Percentiles rank a stretch among this genome's conserved stretches.
Conservation (phyloP, 2,888 invertebrate genomes). For the Euzophera pinguis region DNA sequence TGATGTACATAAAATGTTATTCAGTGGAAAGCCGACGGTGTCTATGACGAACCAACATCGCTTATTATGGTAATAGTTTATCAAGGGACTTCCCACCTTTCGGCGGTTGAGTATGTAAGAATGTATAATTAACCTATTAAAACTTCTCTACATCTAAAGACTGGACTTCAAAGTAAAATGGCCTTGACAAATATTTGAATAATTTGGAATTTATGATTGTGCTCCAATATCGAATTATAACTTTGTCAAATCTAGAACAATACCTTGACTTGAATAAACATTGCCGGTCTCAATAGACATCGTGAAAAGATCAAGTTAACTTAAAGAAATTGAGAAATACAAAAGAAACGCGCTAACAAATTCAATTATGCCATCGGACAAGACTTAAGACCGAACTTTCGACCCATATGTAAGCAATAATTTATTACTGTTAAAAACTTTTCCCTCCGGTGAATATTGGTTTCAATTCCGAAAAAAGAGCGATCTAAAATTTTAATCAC, state of each 20-base stretch:
- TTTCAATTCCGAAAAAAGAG: not conserved
- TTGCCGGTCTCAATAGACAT: constrained; percentile 7
- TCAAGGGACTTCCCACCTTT: not conserved
- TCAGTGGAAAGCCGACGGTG: not conserved
- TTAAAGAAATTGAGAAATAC: not conserved
- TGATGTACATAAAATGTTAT: not conserved
- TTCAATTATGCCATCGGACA: constrained; percentile 11
- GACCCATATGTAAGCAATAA: constrained; percentile 9
- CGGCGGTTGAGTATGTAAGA: not conserved
- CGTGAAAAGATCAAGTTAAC: constrained; percentile 7
- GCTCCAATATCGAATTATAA: not conserved
- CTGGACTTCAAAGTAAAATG: not conserved
- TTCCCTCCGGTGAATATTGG: not conserved
- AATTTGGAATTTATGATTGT: not conserved
- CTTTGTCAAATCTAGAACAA: not conserved
- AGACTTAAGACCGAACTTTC: not conserved
- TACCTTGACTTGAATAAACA: not conserved
- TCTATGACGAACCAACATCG: not conserved
- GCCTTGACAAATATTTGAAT: not conserved
- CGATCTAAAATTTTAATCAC: no score
- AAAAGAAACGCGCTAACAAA: constrained; percentile 11
- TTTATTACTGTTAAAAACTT: constrained; percentile 11
- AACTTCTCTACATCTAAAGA: not conserved
- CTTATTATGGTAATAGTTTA: not conserved
- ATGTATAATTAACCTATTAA: not conserved